Evolutionary conservation across 2,797 vertebrate species (phyloP).

Genomic region (Spea hammondii): DNA sequence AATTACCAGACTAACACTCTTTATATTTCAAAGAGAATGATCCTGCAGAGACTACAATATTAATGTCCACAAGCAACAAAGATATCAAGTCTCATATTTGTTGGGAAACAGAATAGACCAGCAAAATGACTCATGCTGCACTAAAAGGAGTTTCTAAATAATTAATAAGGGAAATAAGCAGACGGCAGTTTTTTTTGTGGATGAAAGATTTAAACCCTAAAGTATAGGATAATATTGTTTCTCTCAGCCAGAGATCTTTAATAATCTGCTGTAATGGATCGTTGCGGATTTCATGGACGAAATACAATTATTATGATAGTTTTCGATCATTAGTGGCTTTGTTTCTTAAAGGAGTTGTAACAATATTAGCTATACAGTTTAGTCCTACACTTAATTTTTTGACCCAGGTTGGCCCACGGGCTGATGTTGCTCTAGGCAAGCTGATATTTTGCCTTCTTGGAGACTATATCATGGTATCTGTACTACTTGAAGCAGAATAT

Average conservation of each 20-base stretch:
- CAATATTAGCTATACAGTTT: too few species aligned
- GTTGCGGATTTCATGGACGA: too few species aligned
- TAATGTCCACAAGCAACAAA: constrained; percentile 39
- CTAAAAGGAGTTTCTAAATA: constrained; percentile 29
- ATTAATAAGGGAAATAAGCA: constrained; percentile 38
- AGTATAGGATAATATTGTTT: not conserved
- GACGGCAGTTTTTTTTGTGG: not conserved
- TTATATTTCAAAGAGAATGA: constrained; percentile 49
- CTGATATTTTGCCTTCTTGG: too few species aligned
- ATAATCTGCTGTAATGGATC: not conserved
- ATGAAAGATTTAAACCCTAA: constrained; percentile 14
- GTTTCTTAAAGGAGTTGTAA: too few species aligned
- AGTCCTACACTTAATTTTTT: too few species aligned
- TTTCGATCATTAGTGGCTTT: too few species aligned
- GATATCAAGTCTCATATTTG: constrained; percentile 43
- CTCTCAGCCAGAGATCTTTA: not conserved
- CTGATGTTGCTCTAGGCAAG: too few species aligned
- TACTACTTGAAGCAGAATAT: too few species aligned
- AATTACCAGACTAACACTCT: constrained; percentile 48
- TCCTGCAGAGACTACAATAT: constrained; percentile 39
- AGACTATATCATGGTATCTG: too few species aligned
- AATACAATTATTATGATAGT: too few species aligned
- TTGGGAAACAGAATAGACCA: constrained; percentile 37
- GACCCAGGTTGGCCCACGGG: too few species aligned
- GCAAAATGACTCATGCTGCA: constrained; percentile 26